Conservation (phyloP, 2,113 vertebrate genomes). For the Glareola pratincola region DNA sequence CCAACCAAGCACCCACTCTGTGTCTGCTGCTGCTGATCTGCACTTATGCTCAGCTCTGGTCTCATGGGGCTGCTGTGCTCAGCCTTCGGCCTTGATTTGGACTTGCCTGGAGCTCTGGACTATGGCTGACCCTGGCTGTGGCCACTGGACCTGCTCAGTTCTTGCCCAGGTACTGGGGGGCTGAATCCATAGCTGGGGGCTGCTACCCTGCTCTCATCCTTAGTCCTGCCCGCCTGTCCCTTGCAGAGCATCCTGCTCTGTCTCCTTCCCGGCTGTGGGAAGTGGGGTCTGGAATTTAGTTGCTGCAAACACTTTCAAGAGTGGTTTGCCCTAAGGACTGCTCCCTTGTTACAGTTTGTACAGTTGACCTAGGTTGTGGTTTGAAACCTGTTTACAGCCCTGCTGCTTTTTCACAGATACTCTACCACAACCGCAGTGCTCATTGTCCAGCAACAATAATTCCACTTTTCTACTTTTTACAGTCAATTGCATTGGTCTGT, state of each 20-base stretch:
- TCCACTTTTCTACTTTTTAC: neutral
- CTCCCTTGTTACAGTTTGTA: neutral
- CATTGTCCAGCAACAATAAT: neutral
- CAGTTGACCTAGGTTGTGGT: neutral
- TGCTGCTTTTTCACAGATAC: neutral
- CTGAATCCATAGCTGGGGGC: neutral
- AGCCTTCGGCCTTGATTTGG: neutral
- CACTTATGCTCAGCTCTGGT: neutral
- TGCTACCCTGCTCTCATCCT: neutral
- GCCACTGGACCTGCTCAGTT: neutral
- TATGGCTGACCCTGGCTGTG: neutral
- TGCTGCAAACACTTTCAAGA: neutral
- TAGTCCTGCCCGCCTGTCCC: neutral
- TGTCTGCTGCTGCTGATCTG: neutral
- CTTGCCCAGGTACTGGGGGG: neutral
- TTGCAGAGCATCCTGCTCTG: neutral
- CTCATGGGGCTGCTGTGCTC: neutral
- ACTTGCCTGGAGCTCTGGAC: neutral
- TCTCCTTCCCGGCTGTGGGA: neutral
- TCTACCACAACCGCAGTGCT: neutral
- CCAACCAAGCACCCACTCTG: fast-evolving
- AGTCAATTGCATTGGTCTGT: neutral
- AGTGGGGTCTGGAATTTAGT: neutral
- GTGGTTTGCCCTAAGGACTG: neutral
- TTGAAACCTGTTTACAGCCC: neutral